Conservation (phyloP, 2,113 vertebrate species). For the Pelobates fuscus region DNA sequence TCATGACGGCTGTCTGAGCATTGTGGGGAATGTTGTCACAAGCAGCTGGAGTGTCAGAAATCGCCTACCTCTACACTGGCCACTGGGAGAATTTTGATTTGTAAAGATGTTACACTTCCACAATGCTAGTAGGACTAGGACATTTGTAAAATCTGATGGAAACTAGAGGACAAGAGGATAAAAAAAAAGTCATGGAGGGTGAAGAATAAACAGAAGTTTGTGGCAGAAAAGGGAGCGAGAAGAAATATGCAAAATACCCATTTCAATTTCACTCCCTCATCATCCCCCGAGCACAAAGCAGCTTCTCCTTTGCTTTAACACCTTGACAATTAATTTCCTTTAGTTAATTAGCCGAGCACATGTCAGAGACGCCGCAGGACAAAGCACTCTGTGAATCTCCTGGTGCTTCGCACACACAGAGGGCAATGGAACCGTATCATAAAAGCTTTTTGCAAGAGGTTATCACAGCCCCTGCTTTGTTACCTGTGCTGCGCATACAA, state of each 20-base stretch:
- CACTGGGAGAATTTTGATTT: too few relatives aligned
- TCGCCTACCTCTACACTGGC: too few relatives aligned
- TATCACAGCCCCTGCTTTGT: not conserved
- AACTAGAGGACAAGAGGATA: too few relatives aligned
- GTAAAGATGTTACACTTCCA: too few relatives aligned
- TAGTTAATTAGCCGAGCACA: slow-evolving; percentile 8
- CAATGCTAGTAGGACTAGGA: too few relatives aligned
- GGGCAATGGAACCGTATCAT: not conserved
- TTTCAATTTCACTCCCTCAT: not conserved
- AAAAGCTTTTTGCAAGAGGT: not conserved
- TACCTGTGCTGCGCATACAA: not conserved
- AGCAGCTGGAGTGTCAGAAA: too few relatives aligned
- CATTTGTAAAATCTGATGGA: too few relatives aligned
- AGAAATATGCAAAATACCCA: not conserved
- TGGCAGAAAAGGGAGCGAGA: not conserved
- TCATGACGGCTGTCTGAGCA: too few relatives aligned
- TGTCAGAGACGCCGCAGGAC: slow-evolving; percentile 6
- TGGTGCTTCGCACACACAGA: not conserved
- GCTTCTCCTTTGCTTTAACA: not conserved
- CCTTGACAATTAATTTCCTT: slow-evolving; percentile 25
- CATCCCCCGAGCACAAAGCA: not conserved
- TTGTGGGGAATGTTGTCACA: too few relatives aligned
- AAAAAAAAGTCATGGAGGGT: too few relatives aligned
- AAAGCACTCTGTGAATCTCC: not conserved
- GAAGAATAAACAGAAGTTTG: not conserved